These are phyloP conservation scores for Myiopsitta monachus DNA, from an alignment of 2,113 vertebrate species.

Conservation along the genomic window DNA sequence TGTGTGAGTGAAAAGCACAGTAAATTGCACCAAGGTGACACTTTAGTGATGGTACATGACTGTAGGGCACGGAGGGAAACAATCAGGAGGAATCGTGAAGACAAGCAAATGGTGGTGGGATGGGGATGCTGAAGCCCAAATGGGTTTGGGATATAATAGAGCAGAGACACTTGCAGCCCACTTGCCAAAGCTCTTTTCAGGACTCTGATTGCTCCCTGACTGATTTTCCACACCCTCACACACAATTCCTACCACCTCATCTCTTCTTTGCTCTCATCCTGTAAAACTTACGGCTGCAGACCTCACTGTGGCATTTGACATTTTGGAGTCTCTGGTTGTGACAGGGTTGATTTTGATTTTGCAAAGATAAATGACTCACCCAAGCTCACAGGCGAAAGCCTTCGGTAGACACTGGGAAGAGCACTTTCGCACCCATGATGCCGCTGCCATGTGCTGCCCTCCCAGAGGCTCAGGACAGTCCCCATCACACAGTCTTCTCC, in stretches of 20 bases:
- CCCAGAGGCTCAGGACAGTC: fast-evolving
- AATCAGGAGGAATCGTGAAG: not conserved
- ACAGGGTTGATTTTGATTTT: not conserved
- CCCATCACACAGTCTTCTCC: not conserved
- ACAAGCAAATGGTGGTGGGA: fast-evolving
- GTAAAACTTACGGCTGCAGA: not conserved
- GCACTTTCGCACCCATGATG: not conserved
- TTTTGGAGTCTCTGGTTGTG: not conserved
- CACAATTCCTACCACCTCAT: not conserved
- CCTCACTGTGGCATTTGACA: fast-evolving
- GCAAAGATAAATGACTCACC: not conserved
- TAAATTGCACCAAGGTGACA: too few relatives aligned
- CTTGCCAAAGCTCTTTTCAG: not conserved
- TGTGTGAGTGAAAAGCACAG: not conserved
- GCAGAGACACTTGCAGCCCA: not conserved
- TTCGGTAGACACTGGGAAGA: not conserved
- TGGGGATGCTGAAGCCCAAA: not conserved
- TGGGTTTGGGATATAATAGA: not conserved
- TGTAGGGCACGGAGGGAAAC: not conserved
- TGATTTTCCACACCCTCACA: not conserved
- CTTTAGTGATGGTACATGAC: not conserved
- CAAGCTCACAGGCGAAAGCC: fast-evolving
- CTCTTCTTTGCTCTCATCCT: not conserved
- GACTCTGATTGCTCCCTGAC: not conserved
- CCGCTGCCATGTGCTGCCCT: fast-evolving